Percentiles rank a stretch among this genome's conserved stretches.
Evolutionary conservation across 2,797 vertebrate genomes (phyloP).

Genomic region (Bradypodion ventrale): DNA sequence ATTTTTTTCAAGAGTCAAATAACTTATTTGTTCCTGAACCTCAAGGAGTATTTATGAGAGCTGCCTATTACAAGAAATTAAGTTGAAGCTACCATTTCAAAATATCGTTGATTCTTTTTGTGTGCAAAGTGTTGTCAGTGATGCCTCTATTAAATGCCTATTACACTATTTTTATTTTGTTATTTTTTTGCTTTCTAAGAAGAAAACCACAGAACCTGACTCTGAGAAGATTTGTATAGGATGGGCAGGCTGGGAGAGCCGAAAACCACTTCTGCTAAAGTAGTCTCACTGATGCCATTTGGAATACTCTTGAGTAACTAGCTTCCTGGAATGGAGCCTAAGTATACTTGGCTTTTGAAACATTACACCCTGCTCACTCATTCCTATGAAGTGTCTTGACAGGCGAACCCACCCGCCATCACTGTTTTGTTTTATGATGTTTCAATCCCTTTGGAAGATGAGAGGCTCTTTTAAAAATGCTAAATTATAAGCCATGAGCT

Average conservation of each 20-base stretch:
- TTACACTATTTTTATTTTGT: neutral
- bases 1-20: neutral
- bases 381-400: neutral
- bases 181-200: neutral
- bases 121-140: neutral
- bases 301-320: neutral
- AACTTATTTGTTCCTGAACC: neutral
- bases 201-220: neutral
- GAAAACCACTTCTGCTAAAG: neutral
- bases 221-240: neutral
- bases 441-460: neutral
- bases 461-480: slow-evolving; percentile 18
- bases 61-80: neutral
- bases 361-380: neutral
- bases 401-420: neutral
- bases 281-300: neutral
- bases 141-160: neutral
- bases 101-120: neutral
- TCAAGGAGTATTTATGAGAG: neutral
- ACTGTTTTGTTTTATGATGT: neutral
- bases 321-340: slow-evolving; percentile 2
- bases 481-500: slow-evolving; percentile 16
- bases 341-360: neutral
- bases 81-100: neutral
- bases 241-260: neutral